Evolutionary conservation across 2,888 invertebrate genomes (phyloP).

Genomic region (Dysmachus trigonus): DNA sequence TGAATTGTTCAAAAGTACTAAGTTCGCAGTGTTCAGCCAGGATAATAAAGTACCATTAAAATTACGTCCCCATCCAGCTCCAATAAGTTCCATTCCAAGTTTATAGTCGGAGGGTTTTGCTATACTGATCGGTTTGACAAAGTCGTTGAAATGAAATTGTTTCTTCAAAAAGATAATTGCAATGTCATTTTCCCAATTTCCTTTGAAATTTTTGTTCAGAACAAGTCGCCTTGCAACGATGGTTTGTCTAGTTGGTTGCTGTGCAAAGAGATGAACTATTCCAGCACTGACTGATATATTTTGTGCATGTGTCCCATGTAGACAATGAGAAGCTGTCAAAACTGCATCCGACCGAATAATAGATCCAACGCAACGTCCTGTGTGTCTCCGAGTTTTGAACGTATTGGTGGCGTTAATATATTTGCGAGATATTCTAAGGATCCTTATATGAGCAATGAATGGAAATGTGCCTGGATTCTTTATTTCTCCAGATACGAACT

Average conservation of each 20-base stretch:
- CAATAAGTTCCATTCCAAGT: background rate
- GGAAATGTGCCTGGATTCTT: background rate
- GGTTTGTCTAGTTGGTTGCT: background rate
- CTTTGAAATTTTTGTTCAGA: background rate
- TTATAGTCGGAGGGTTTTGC: background rate
- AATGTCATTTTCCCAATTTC: background rate
- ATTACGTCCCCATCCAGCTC: background rate
- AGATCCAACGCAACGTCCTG: background rate
- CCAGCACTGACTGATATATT: background rate
- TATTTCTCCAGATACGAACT: background rate
- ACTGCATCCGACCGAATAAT: background rate
- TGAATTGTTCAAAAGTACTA: background rate
- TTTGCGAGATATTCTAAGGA: background rate
- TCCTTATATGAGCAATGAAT: background rate
- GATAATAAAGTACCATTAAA: background rate
- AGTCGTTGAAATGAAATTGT: background rate
- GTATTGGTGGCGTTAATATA: background rate
- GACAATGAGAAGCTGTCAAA: background rate
- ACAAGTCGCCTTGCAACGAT: background rate
- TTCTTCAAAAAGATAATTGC: background rate
- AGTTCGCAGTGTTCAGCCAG: background rate
- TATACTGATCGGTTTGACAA: background rate
- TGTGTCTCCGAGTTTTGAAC: background rate
- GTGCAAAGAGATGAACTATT: background rate
- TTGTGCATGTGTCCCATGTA: background rate